Percentiles rank a stretch among this genome's conserved stretches.
Evolutionary conservation across 1,140 invertebrate genomes (phyloP).

Genomic region (Heterodera schachtii): DNA sequence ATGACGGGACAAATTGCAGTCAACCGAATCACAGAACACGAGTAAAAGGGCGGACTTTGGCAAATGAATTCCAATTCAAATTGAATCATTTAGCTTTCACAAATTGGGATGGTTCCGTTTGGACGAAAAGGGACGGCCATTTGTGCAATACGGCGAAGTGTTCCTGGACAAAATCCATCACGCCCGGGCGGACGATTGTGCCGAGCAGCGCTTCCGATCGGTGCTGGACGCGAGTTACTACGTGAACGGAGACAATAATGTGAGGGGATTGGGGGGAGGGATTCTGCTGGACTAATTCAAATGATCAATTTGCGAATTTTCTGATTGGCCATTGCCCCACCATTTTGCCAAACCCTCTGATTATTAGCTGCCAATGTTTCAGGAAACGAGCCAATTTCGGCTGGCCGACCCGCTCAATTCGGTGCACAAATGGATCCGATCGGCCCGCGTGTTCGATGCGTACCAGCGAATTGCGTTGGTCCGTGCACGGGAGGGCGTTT

Average conservation of each 20-base stretch:
- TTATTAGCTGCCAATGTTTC: too few relatives aligned
- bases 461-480: conserved; percentile 46
- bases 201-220: conserved; percentile 43
- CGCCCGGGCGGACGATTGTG: conserved; percentile 49
- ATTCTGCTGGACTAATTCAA: not conserved
- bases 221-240: conserved; percentile 53
- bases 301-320: not conserved
- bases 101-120: conserved; percentile 55
- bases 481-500: conserved; percentile 43
- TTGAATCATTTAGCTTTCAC: conserved; percentile 42
- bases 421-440: conserved; percentile 46
- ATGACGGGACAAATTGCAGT: conserved; percentile 37
- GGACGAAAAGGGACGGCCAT: conserved; percentile 30
- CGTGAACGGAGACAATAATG: conserved; percentile 39
- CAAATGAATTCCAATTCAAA: not conserved
- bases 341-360: conserved; percentile 11
- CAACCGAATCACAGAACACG: conserved; percentile 53
- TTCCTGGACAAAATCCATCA: conserved; percentile 52
- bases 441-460: conserved; percentile 38
- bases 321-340: not conserved
- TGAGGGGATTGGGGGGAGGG: not conserved
- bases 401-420: conserved; percentile 40
- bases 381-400: conserved; percentile 39
- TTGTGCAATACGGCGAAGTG: conserved; percentile 47
- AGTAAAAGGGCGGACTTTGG: conserved; percentile 21